These are phyloP conservation scores for Patella caerulea DNA, from an alignment of 2,888 invertebrate species.

Conservation along the genomic window DNA sequence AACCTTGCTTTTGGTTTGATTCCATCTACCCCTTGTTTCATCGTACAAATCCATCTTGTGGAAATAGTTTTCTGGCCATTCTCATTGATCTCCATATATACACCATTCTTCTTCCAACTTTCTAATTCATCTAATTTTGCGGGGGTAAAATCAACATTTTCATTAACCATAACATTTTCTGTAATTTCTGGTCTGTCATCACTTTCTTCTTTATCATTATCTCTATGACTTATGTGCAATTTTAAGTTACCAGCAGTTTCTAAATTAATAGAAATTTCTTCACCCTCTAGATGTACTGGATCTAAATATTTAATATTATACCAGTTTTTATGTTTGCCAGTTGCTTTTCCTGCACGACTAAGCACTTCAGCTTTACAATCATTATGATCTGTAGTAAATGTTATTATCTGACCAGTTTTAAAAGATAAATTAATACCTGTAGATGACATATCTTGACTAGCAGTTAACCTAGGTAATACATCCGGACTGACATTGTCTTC, in stretches of 20 bases:
- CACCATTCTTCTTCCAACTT: constrained; percentile 6
- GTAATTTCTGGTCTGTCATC: background rate
- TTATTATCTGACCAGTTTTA: no score
- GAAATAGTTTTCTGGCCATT: constrained; percentile 14
- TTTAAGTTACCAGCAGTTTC: background rate
- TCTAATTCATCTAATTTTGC: constrained; percentile 8
- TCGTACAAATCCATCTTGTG: constrained; percentile 21
- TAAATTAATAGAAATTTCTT: background rate
- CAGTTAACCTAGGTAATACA: no score
- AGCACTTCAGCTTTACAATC: constrained; percentile 10
- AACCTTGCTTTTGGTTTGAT: constrained; percentile 19
- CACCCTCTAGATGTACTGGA: background rate
- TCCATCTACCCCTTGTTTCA: constrained; percentile 13
- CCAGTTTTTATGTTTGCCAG: constrained; percentile 21
- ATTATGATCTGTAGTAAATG: constrained; percentile 11
- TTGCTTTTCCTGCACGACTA: constrained; percentile 20
- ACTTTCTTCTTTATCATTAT: background rate
- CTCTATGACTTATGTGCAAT: background rate
- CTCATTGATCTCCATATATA: constrained; percentile 3
- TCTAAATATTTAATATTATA: constrained; percentile 1
- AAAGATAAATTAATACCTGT: no score
- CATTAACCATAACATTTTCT: background rate
- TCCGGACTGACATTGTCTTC: no score
- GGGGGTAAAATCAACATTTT: background rate
- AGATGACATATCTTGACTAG: no score